Evolutionary conservation across 2,888 invertebrate genomes (phyloP).

Genomic region (Mesoligia furuncula): DNA sequence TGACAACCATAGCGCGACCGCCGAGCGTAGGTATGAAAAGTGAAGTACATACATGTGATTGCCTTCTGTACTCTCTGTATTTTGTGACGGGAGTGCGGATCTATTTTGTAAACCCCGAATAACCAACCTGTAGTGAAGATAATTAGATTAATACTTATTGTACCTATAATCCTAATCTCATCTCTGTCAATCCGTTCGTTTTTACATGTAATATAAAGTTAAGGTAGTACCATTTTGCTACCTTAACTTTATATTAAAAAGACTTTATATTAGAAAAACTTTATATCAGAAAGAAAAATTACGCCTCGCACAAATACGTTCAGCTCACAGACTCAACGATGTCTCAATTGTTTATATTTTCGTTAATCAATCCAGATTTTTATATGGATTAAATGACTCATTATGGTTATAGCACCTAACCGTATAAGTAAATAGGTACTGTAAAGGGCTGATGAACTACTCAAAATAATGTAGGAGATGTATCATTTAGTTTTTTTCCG

Average conservation of each 20-base stretch:
- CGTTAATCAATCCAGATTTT: not conserved
- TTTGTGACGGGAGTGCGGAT: not conserved
- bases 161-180: not conserved
- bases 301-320: not conserved
- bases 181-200: not conserved
- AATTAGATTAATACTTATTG: not conserved
- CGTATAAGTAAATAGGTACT: not conserved
- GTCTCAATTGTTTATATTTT: not conserved
- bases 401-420: not conserved
- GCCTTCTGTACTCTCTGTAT: too few relatives aligned
- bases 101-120: not conserved
- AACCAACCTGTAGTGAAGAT: not conserved
- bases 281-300: too few relatives aligned
- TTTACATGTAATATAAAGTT: not conserved
- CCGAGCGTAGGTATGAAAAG: too few relatives aligned
- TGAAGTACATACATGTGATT: too few relatives aligned
- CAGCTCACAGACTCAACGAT: not conserved
- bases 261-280: too few relatives aligned
- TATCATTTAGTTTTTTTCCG: slow-evolving; percentile 38
- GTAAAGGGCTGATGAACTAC: not conserved
- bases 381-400: not conserved
- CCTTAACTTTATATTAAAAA: too few relatives aligned
- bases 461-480: slow-evolving; percentile 16
- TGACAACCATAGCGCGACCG: too few relatives aligned
- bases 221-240: not conserved